Base-by-base conservation (phyloP, 64 coral and sea anemone species). In the Montipora cactus region DNA sequence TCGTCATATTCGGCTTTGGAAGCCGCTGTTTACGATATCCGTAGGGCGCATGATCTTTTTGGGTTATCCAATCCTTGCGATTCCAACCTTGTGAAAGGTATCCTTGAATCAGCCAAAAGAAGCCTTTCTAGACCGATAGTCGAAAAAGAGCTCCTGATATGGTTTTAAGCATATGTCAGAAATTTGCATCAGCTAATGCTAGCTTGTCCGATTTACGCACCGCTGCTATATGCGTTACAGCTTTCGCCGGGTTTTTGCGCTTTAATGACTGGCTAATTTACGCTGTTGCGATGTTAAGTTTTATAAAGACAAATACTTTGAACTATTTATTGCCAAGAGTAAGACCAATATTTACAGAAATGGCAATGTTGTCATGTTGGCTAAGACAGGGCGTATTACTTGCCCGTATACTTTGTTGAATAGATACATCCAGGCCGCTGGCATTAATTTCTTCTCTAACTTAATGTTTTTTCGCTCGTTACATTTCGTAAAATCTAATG, bases 21-120 rank as follows among this genome's bases (percentile, higher is more conserved):
- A 80, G 58, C 71, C 11, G 83, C 92, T 3, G 51, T 88, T 77
- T 93, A 93, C 57, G 75, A 84, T 67, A 93, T 93, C 28, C 47
- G 72, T 8, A 88, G 83, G 92, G 83, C 59, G 59, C 59, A 64
- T 64, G 4, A 64, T 64, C 59, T 64, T 64, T 64, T 64, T 64
- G 59, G 59, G 19, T 64, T 64, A 64, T 64, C 59, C 13, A 64
- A 64, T 64, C 59, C 59, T 14, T 64, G 59, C 59, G 16, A 87
- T 37, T 80, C 61, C 20, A 23, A 15, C 4, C 25, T 93, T 49
- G 92, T 93, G 13, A 87, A 87, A 57, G 50, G 49, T 46, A 85
- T 92, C 8, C 48, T 92, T 18, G 81, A 86, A 79, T 64, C 59
- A 64, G 59, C 59, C 9, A 64, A 64, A 64, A 64, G 59, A 64